Conservation (phyloP, 2,888 invertebrate species). For the Acrobeloides nanus region DNA sequence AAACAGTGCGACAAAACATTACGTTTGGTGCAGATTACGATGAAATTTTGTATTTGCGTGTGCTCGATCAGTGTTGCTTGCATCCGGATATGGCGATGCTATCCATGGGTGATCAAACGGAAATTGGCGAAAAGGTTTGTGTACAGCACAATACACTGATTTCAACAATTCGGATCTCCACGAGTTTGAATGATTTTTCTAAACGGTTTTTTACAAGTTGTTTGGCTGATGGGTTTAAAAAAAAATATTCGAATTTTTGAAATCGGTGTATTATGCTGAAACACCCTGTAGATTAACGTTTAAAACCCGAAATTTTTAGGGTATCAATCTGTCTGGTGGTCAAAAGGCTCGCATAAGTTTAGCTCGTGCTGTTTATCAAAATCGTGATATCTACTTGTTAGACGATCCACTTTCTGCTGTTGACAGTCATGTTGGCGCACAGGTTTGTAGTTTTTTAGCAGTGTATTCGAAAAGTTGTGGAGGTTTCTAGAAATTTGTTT, state of each 20-base stretch:
- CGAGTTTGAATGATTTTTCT: too few species aligned
- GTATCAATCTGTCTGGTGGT: slow-evolving; percentile 51
- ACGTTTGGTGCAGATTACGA: slow-evolving; percentile 62
- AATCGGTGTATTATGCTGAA: too few species aligned
- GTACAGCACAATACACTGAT: too few species aligned
- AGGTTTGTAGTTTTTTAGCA: slow-evolving; percentile 56
- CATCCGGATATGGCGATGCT: slow-evolving; percentile 41
- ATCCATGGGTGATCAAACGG: slow-evolving; percentile 43
- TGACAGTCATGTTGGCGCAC: slow-evolving; percentile 92
- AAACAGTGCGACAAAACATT: slow-evolving; percentile 84
- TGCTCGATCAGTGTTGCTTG: slow-evolving; percentile 45
- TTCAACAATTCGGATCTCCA: too few species aligned
- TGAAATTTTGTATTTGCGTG: slow-evolving; percentile 47
- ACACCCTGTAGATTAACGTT: too few species aligned
- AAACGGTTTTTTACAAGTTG: too few species aligned
- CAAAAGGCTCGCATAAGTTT: slow-evolving; percentile 69
- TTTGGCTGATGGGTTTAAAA: too few species aligned
- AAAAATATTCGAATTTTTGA: too few species aligned
- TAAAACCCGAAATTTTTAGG: too few species aligned
- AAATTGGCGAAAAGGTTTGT: slow-evolving; percentile 53
- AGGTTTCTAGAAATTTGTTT: too few species aligned
- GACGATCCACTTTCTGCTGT: slow-evolving; percentile 93
- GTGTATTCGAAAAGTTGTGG: too few species aligned
- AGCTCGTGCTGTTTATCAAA: slow-evolving; percentile 81
- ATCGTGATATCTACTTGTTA: slow-evolving; percentile 80